These are phyloP conservation scores for Coelinius sp. DNA, from an alignment of 2,888 invertebrate genomes.

Conservation along the genomic window DNA sequence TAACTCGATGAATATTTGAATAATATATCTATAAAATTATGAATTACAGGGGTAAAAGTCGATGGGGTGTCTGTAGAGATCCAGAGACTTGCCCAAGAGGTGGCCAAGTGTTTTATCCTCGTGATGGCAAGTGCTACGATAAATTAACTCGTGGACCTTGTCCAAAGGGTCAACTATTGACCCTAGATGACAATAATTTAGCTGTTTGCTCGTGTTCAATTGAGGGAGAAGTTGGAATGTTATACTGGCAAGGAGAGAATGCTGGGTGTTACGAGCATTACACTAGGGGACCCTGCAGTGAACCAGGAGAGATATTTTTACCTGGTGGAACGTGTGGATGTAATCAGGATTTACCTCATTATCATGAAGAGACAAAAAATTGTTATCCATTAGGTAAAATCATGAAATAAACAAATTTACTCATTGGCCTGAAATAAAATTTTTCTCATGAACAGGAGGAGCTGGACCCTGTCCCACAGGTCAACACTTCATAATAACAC, in stretches of 20 bases:
- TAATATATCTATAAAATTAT: no score
- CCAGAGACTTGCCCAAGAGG: slow-evolving; percentile 77
- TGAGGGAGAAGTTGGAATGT: slow-evolving; percentile 72
- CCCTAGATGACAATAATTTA: slow-evolving; percentile 75
- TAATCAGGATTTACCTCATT: slow-evolving; percentile 80
- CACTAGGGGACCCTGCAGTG: slow-evolving; percentile 84
- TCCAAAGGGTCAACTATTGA: slow-evolving; percentile 80
- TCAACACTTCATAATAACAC: slow-evolving; percentile 77
- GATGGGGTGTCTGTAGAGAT: slow-evolving; percentile 82
- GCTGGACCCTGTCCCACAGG: slow-evolving; percentile 83
- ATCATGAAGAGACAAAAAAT: slow-evolving; percentile 77
- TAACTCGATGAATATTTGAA: no score
- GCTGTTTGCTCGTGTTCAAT: slow-evolving; percentile 78
- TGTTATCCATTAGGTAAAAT: slow-evolving; percentile 81
- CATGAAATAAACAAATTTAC: slow-evolving; percentile 7
- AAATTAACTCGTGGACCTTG: slow-evolving; percentile 83
- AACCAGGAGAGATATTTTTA: slow-evolving; percentile 82
- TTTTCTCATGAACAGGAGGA: slow-evolving; percentile 73
- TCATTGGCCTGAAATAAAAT: not conserved
- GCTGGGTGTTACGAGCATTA: slow-evolving; percentile 86
- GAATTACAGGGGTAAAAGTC: slow-evolving; percentile 72
- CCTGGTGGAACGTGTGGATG: slow-evolving; percentile 84
- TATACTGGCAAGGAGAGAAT: slow-evolving; percentile 75
- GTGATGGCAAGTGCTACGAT: slow-evolving; percentile 82
- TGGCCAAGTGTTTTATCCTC: slow-evolving; percentile 83